Base-by-base conservation (phyloP, 2,888 invertebrate genomes). In the Auanema freiburgensis region DNA sequence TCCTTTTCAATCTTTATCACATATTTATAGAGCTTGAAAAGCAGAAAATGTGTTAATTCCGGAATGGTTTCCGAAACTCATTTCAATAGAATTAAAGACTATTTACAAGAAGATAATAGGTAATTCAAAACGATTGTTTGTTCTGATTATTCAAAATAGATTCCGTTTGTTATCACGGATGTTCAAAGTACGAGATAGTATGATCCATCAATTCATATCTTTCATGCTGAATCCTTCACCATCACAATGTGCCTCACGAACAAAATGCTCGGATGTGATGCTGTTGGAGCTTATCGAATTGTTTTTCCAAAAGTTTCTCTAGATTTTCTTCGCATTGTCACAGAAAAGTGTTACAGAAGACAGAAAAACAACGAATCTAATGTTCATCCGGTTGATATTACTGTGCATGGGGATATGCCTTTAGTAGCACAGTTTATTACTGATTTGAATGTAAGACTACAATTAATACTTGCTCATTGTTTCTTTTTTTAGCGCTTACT, bases 81-180 rank as follows among this genome's bases (percentile, higher is more conserved):
- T 16, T 46, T 66, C 62, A 18, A 46, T 18, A 41, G 42, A 42
- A 43, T 62, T 49, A 59, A 65, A 46, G 57, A 59, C 44, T 49
- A 61, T 57, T 21, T 65, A 21, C 62, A 67, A 51, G 52, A 58
- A 46, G 71, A 72, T 51, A 43, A 59, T 14, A 58, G 69, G 57
- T 69, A 52, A 40, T 50, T 33, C 46, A 57, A 33, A 58, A 50
- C 16, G 46, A n/a, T 42, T 24, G 43, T 12, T 43, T 43, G 11
- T 10, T 46, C 21, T 5, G 46, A 23, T 40, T 11, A 11, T n/a
- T 1, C 18, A 10, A 55, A 63, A 11, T 42, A 71, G 93, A 86
- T 96, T 93, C 86, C 93, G 93, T 86, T 90, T 92, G 85, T 87
- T 97, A 83, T 92, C 93, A 85, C 89, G 93, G 61, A 88, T 96